phyloP scores from a whole-genome alignment of 2,888 invertebrate genomes.

The Meloe dianella region DNA sequence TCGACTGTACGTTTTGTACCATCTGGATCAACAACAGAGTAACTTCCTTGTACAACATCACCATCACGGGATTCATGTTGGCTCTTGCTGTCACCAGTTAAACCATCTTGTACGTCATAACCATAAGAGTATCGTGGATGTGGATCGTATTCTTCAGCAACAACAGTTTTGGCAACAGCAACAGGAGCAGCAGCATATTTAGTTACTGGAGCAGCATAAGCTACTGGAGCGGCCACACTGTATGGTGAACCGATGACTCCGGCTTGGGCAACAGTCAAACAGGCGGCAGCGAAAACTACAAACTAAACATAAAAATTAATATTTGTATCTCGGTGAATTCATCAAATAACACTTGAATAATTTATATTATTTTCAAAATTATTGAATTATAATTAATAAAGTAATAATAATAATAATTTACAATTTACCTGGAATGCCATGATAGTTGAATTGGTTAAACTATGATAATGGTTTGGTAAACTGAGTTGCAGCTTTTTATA shows the following conservation, averaged over 20 bases:
- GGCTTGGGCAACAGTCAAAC: conserved; percentile 54
- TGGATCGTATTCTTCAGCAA: conserved; percentile 48
- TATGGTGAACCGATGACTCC: conserved; percentile 58
- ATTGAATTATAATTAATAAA: not conserved
- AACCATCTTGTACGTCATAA: conserved; percentile 64
- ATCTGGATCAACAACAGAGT: conserved; percentile 66
- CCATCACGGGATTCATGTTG: conserved; percentile 70
- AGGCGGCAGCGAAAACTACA: conserved; percentile 22
- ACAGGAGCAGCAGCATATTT: conserved; percentile 47
- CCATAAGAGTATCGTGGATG: conserved; percentile 64
- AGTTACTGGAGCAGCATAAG: conserved; percentile 23
- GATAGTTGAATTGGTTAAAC: conserved; percentile 2
- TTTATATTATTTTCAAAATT: not conserved
- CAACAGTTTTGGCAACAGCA: conserved; percentile 38
- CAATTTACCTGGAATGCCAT: conserved; percentile 3
- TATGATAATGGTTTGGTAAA: not conserved
- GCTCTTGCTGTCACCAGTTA: conserved; percentile 65
- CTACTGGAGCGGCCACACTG: not conserved
- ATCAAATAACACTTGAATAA: not conserved
- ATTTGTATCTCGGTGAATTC: not conserved
- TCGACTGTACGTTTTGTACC: conserved; percentile 70
- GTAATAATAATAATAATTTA: not conserved
- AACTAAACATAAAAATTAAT: conserved; percentile 13
- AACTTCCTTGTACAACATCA: conserved; percentile 68
- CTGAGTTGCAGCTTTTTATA: conserved; percentile 14